A percentile compares a stretch with the other conserved stretches of the same genome.
phyloP scores from a whole-genome alignment of 1,140 invertebrate genomes.

The Dryas iulia region DNA sequence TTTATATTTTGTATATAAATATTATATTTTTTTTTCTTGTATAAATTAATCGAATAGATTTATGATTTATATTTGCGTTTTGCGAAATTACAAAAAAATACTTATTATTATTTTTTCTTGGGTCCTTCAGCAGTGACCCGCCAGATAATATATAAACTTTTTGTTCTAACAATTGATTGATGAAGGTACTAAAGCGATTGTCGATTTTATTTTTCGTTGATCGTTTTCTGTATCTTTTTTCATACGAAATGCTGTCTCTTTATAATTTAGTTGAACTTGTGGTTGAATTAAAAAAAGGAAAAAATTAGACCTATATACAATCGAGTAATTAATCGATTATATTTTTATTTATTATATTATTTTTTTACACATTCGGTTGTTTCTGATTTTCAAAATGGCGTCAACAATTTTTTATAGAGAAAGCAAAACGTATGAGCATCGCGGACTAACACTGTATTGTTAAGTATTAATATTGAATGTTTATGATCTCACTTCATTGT shows the following conservation, averaged over 20 bases:
- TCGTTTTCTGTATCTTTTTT: conserved; percentile 25
- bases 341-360: conserved; percentile 1
- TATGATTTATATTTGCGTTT: conserved; percentile 56
- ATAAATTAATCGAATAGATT: conserved; percentile 73
- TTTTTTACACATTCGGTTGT: conserved; percentile 3
- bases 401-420: conserved; percentile 15
- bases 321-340: no score
- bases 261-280: neutral
- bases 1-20: conserved; percentile 76
- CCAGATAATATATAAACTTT: conserved; percentile 51
- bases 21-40: conserved; percentile 59
- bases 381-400: conserved; percentile 27
- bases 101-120: conserved; percentile 28
- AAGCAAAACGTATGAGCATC: conserved; percentile 32
- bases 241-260: conserved; percentile 22
- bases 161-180: conserved; percentile 45
- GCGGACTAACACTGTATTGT: conserved; percentile 68
- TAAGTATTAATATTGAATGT: conserved; percentile 78
- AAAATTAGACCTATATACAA: no score
- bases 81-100: conserved; percentile 42
- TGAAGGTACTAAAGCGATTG: conserved; percentile 42
- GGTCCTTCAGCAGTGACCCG: conserved; percentile 48
- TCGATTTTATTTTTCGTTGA: conserved; percentile 22
- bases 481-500: conserved; percentile 77
- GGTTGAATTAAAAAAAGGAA: no score